phyloP scores from a whole-genome alignment of 2,113 vertebrate genomes.

The Pluvianellus socialis region DNA sequence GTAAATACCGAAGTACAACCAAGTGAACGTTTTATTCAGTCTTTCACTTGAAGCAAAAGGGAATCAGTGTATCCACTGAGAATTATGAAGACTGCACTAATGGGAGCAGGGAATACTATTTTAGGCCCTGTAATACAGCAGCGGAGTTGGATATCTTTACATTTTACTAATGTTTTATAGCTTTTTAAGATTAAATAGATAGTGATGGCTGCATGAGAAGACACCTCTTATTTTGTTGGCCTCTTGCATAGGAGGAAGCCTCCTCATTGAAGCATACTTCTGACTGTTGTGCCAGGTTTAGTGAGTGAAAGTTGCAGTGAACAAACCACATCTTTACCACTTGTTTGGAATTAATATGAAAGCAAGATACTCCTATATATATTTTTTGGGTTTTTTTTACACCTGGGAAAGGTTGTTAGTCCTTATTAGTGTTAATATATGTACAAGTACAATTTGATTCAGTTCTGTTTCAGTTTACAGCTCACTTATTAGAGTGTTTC shows the following conservation, averaged over 20 bases:
- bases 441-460: neutral
- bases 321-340: neutral
- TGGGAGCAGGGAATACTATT: neutral
- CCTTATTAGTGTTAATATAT: neutral
- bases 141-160: neutral
- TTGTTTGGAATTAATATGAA: neutral
- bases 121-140: neutral
- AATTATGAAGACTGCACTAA: neutral
- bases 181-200: neutral
- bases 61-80: neutral
- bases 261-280: neutral
- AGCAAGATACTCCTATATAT: neutral
- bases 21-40: neutral
- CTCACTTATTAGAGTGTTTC: neutral
- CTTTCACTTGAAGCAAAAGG: neutral
- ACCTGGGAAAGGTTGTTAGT: neutral
- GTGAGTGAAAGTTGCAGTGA: neutral
- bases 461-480: neutral
- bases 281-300: neutral
- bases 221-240: neutral
- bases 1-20: neutral
- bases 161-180: neutral
- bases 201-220: neutral
- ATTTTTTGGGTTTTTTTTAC: neutral
- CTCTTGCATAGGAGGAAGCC: neutral